Evolutionary conservation across 2,797 vertebrate species (phyloP), one percentile per base, ranked within the genome.

Genomic region (Apodemus agrarius): DNA sequence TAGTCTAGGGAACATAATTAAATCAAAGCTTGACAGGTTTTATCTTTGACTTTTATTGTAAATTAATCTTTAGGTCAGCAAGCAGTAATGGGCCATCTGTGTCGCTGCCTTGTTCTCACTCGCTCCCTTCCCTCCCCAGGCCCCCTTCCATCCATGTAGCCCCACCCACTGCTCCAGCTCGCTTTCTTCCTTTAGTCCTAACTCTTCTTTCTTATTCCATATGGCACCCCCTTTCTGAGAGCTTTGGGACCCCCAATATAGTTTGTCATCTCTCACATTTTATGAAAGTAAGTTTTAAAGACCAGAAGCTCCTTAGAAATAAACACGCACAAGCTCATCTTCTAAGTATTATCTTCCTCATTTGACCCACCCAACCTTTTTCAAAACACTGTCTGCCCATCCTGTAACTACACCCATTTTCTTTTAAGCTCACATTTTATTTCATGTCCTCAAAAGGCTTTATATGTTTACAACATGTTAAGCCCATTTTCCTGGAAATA

Each of bases 361-460:
- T 97, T 92, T 94, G 52, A n/a, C n/a, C n/a, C n/a, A 95, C 87
- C n/a, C 69, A 91, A 75, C 16, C 2, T 74, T 95, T 46, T 59
- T 95, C 37, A 88, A 87, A 95, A 69, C 94, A 91, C 75, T 19
- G 19, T 40, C 57, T 75, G 21, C 43, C 89, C 80, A 78, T 94
- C 89, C 89, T 83, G 6, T 79, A 83, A 96, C 72, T 93, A 94
- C 80, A 26, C 76, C 90, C 96, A 91, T 59, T 90, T 83, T 96
- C 82, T 91, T 96, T 85, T 65, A 95, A 95, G 75, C n/a, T 19
- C 19, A 74, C 43, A 43, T 54, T 93, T 93, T 63, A 75, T 81
- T 69, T 69, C 74, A 24, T 2, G 12, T 43, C 85, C 69, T 76
- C 88, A 84, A 93, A 93, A 12, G 17, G 67, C 72, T 94, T 92